A percentile compares a stretch with the other conserved stretches of the same genome.
Evolutionary conservation across 2,797 vertebrate genomes (phyloP).

Genomic region (Taenioides sp.): DNA sequence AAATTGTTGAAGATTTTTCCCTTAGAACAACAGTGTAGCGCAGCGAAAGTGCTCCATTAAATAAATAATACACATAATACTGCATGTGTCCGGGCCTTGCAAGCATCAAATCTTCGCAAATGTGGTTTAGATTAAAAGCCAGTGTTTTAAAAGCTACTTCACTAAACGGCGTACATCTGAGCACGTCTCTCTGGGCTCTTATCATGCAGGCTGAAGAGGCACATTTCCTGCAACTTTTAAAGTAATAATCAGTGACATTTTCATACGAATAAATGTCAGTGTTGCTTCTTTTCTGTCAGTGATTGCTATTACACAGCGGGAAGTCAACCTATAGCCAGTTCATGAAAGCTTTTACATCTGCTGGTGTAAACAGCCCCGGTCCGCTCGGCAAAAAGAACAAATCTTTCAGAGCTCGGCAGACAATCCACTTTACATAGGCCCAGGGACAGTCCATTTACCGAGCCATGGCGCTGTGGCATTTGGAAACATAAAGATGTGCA

Average conservation of each 20-base stretch:
- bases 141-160: slow-evolving; percentile 32
- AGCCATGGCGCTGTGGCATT: background rate
- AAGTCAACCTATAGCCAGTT: slow-evolving; percentile 60
- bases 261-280: slow-evolving; percentile 64
- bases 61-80: slow-evolving; percentile 17
- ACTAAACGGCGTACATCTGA: slow-evolving; percentile 11
- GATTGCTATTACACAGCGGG: slow-evolving; percentile 57
- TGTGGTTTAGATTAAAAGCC: slow-evolving; percentile 21
- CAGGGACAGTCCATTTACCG: background rate
- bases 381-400: slow-evolving; percentile 2
- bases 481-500: background rate
- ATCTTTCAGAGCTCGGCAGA: slow-evolving; percentile 3
- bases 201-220: slow-evolving; percentile 28
- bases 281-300: slow-evolving; percentile 47
- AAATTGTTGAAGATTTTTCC: slow-evolving; percentile 24
- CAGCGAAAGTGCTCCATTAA: slow-evolving; percentile 18
- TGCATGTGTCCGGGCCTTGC: background rate
- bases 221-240: slow-evolving; percentile 51
- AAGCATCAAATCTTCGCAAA: slow-evolving; percentile 14
- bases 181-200: slow-evolving; percentile 13
- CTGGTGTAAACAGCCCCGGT: slow-evolving; percentile 34
- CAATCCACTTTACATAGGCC: slow-evolving; percentile 8
- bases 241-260: slow-evolving; percentile 67
- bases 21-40: slow-evolving; percentile 1
- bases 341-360: slow-evolving; percentile 61